phyloP scores from a whole-genome alignment of 2,797 vertebrate genomes.

The Argya squamiceps region DNA sequence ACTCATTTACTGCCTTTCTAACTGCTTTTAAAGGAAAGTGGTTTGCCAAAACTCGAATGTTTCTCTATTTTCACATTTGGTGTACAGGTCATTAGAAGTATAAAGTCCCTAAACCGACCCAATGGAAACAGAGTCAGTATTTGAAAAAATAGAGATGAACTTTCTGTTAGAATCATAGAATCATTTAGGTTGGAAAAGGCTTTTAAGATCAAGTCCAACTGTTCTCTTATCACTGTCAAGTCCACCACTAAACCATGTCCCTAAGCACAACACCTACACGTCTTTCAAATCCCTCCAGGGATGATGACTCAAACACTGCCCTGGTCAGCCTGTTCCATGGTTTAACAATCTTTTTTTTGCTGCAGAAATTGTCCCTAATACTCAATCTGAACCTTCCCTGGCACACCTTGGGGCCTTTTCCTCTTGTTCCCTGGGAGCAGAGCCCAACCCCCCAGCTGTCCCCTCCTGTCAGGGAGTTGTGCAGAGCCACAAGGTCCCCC shows the following conservation, averaged over 20 bases:
- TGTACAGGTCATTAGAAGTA: neutral
- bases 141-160: neutral
- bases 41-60: neutral
- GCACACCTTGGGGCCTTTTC: accelerated
- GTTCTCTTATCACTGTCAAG: neutral
- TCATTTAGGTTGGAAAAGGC: neutral
- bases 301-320: neutral
- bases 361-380: neutral
- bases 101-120: neutral
- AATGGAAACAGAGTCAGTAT: neutral
- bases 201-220: neutral
- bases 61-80: neutral
- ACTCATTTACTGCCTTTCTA: neutral
- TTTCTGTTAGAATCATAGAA: neutral
- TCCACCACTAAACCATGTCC: neutral
- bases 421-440: neutral
- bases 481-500: neutral
- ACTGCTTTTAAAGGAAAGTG: neutral
- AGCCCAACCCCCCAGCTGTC: accelerated
- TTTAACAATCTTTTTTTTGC: neutral
- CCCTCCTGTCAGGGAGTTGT: neutral
- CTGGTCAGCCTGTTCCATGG: neutral
- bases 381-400: too few species aligned
- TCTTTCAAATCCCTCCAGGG: neutral
- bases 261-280: too few species aligned